Base-by-base conservation (phyloP, 2,113 vertebrate species). In the Pelmatolapia mariae region DNA sequence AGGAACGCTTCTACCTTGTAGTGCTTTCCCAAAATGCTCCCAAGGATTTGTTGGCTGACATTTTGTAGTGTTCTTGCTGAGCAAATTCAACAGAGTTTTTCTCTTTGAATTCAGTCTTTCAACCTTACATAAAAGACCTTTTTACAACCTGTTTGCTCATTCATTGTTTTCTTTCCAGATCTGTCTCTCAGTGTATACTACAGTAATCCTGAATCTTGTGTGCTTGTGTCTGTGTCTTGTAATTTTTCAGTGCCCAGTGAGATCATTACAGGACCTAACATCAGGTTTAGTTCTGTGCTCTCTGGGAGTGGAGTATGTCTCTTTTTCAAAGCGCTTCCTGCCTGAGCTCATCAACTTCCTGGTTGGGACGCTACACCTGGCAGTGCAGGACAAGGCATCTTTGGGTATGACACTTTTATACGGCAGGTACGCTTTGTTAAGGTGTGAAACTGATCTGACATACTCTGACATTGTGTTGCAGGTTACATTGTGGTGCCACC, bases 261-360 rank as follows among this genome's bases (percentile, higher is more conserved):
- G 92, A 26, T 96, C 97, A 0, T 89, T 99, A 7, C 95, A 96
- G 73, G 97, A 98, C 7, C 95, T 97, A 16, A 93, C 97, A 13
- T 97, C 97, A 12, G 98, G 98, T 1, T 93, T 99, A 18, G 96
- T 97, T 18, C 86, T 97, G 85, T 98, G 98, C 94, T 98, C 96
- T 85, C 84, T 99, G 85, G 97, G 97, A 3, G 90, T 98, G 94
- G 98, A 99, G 88, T 99, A 97, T 4, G 92, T 98, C 31, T 96
- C 97, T 1, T 91, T 99, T 57, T 99, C 99, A 1, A 97, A 89
- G 96, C 97, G 98, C 91, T 97, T 98, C 88, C 59, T 98, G 18
- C 99, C 99, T 1, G 99, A 99, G 90, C 96, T 99, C 18, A 19
- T 98, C 6, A 98, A 97, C 93, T 99, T 98, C 88, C 97, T 99